Evolutionary conservation across 1,140 invertebrate species (phyloP).

Genomic region (Drosophila seguyi): DNA sequence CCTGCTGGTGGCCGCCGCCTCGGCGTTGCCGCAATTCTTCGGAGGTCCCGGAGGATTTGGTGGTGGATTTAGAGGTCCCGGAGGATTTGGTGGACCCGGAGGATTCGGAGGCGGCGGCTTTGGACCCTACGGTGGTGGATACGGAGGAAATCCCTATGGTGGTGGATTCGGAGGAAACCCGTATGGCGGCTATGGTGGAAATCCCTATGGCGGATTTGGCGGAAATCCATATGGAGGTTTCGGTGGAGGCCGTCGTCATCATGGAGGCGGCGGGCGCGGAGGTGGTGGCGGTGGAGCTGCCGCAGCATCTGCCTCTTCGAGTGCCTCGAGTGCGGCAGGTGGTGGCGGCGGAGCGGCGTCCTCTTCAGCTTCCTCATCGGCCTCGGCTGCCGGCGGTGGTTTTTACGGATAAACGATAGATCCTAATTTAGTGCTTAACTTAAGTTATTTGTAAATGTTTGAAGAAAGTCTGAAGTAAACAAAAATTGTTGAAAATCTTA

Average conservation of each 20-base stretch:
- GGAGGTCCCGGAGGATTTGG: conserved; percentile 42
- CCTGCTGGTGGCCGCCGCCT: conserved; percentile 44
- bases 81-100: neutral
- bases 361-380: conserved; percentile 27
- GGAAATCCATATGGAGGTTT: conserved; percentile 30
- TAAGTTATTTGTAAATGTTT: conserved; percentile 36
- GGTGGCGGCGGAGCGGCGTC: conserved; percentile 40
- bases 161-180: too few relatives aligned
- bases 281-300: conserved; percentile 16
- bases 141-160: conserved; percentile 9
- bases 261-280: conserved; percentile 21
- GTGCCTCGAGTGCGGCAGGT: conserved; percentile 22
- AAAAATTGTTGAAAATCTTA: conserved; percentile 4
- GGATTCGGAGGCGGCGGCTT: neutral
- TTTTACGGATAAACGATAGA: conserved; percentile 20
- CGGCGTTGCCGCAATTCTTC: conserved; percentile 52
- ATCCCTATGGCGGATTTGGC: conserved; percentile 13
- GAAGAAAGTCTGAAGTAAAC: conserved; percentile 42
- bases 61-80: conserved; percentile 11
- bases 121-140: conserved; percentile 1
- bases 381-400: conserved; percentile 9
- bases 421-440: neutral
- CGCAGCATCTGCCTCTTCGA: conserved; percentile 33
- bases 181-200: conserved; percentile 5
- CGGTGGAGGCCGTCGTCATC: conserved; percentile 13